Evolutionary conservation across 2,797 vertebrate genomes (phyloP).

Genomic region (Phoeniculus purpureus): DNA sequence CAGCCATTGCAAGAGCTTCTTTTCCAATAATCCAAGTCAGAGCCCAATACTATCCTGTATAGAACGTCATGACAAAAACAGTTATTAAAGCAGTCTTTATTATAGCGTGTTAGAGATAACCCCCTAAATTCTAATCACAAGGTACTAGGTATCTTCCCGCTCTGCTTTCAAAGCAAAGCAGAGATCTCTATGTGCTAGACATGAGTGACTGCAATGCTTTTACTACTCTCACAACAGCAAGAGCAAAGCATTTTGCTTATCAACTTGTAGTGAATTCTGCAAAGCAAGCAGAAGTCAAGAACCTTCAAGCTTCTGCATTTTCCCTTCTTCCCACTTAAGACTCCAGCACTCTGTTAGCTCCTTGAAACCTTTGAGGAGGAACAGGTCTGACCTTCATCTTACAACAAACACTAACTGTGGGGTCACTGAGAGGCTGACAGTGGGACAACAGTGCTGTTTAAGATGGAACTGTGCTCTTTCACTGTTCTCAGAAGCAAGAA

Average conservation of each 20-base stretch:
- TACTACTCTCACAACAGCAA: background rate
- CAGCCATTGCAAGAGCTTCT: background rate
- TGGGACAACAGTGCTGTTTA: background rate
- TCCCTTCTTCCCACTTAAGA: constrained; percentile 8
- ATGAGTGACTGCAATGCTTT: background rate
- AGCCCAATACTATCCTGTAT: background rate
- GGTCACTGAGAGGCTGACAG: background rate
- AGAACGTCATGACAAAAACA: background rate
- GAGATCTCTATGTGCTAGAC: background rate
- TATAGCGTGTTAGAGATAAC: background rate
- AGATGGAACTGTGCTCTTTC: background rate
- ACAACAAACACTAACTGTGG: background rate
- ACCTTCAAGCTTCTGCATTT: background rate
- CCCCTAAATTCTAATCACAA: background rate
- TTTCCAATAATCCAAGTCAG: background rate
- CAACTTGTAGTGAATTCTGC: background rate
- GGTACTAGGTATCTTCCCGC: background rate
- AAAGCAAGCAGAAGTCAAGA: background rate
- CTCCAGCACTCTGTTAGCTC: background rate
- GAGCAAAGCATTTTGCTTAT: background rate
- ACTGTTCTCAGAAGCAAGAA: background rate
- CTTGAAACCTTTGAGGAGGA: background rate
- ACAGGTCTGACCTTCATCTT: background rate
- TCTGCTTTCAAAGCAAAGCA: background rate
- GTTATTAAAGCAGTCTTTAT: background rate